A percentile compares a stretch with the other conserved stretches of the same genome.
Conservation (phyloP, 1,140 invertebrate genomes). For the Neoseiulus cucumeris region DNA sequence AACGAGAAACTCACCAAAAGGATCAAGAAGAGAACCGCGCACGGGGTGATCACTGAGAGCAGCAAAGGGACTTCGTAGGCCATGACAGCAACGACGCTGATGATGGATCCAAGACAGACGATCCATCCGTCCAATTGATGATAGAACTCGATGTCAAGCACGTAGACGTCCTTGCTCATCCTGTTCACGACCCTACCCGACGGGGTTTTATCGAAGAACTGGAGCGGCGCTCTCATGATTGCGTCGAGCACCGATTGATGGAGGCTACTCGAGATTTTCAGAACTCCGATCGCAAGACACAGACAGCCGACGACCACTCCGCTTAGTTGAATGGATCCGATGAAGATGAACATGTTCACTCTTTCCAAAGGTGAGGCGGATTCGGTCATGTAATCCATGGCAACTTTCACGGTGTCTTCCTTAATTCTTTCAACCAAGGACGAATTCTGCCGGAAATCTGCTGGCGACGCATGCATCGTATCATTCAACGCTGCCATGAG, state of each 20-base stretch:
- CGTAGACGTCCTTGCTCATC: slow-evolving; percentile 30
- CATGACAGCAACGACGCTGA: not conserved
- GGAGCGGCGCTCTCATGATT: slow-evolving; percentile 38
- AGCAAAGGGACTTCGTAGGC: not conserved
- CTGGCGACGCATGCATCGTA: no score
- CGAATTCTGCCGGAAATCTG: no score
- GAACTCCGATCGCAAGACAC: slow-evolving; percentile 1
- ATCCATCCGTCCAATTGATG: not conserved
- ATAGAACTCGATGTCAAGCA: slow-evolving; percentile 39
- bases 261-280: slow-evolving; percentile 36
- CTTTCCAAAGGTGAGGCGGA: not conserved
- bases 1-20: slow-evolving; percentile 9
- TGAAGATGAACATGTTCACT: not conserved
- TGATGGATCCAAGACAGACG: not conserved
- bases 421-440: no score
- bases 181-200: slow-evolving; percentile 33
- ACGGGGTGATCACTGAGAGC: not conserved
- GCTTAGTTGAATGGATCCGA: not conserved
- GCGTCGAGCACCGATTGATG: slow-evolving; percentile 41
- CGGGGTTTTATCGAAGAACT: slow-evolving; percentile 40
- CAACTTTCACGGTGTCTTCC: no score
- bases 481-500: not conserved
- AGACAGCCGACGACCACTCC: not conserved
- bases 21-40: slow-evolving; percentile 6
- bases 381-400: no score